Conservation (phyloP, 2,888 invertebrate species). For the Protula sp. region DNA sequence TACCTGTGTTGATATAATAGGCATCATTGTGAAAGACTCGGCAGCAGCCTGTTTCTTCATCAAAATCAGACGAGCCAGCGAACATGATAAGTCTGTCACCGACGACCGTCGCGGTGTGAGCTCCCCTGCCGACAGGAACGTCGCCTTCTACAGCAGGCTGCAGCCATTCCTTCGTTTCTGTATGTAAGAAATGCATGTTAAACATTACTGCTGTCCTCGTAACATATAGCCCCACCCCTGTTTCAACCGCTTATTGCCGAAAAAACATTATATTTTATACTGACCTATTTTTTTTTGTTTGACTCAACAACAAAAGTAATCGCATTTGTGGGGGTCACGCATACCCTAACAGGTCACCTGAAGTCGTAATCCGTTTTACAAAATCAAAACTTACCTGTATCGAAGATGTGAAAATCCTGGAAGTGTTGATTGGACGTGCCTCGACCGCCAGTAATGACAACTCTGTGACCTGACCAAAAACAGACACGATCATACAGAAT, state of each 20-base stretch:
- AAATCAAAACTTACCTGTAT: conserved; percentile 38
- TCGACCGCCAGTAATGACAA: conserved; percentile 45
- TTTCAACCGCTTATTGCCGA: background rate
- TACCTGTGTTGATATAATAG: background rate
- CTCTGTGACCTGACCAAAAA: conserved; percentile 16
- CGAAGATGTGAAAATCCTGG: conserved; percentile 42
- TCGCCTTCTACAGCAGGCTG: conserved; percentile 36
- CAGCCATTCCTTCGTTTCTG: conserved; percentile 44
- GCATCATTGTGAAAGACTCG: background rate
- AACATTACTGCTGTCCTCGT: too few relatives aligned
- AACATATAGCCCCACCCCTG: too few relatives aligned
- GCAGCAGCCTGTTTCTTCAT: conserved; percentile 41
- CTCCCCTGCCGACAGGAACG: conserved; percentile 34
- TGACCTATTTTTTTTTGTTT: too few relatives aligned
- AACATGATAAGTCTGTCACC: conserved; percentile 38
- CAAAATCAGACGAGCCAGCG: conserved; percentile 44
- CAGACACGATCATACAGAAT: too few relatives aligned
- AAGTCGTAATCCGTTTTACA: too few relatives aligned
- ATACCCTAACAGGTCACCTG: too few relatives aligned
- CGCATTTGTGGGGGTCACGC: too few relatives aligned
- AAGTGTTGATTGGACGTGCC: conserved; percentile 39
- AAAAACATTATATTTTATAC: background rate
- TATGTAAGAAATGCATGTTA: conserved; percentile 2
- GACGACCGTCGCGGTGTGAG: conserved; percentile 36
- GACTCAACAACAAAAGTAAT: too few relatives aligned